phyloP scores from a whole-genome alignment of 1,140 invertebrate genomes.

The Eumaeus atala region DNA sequence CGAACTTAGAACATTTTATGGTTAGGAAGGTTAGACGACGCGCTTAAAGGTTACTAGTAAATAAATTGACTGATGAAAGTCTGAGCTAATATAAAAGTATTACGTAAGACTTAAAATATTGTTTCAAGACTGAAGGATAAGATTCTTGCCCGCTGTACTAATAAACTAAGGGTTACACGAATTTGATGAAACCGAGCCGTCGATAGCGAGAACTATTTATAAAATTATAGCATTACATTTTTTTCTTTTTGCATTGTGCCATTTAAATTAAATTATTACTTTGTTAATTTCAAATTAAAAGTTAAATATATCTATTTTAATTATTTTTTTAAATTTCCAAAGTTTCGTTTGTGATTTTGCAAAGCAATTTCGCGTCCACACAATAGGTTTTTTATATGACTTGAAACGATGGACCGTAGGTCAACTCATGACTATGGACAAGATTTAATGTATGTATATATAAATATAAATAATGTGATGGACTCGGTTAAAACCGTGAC shows the following conservation, averaged over 20 bases:
- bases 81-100: conserved; percentile 58
- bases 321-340: conserved; percentile 3
- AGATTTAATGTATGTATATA: background rate
- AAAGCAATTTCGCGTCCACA: conserved; percentile 1
- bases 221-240: background rate
- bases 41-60: background rate
- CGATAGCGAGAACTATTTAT: conserved; percentile 4
- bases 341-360: conserved; percentile 11
- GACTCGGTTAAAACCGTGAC: background rate
- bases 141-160: conserved; percentile 1
- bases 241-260: conserved; percentile 8
- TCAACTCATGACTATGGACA: background rate
- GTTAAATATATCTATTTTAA: conserved; percentile 4
- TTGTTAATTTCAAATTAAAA: conserved; percentile 3
- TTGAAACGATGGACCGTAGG: conserved; percentile 5
- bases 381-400: background rate
- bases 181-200: conserved; percentile 5
- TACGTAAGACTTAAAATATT: conserved; percentile 66
- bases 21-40: conserved; percentile 1
- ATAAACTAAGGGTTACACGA: background rate
- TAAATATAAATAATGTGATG: conserved; percentile 7
- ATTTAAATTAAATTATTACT: conserved; percentile 12
- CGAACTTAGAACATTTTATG: background rate
- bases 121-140: conserved; percentile 32
- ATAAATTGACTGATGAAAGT: conserved; percentile 1